phyloP scores from a whole-genome alignment of 2,797 vertebrate species.

The Acomys russatus region DNA sequence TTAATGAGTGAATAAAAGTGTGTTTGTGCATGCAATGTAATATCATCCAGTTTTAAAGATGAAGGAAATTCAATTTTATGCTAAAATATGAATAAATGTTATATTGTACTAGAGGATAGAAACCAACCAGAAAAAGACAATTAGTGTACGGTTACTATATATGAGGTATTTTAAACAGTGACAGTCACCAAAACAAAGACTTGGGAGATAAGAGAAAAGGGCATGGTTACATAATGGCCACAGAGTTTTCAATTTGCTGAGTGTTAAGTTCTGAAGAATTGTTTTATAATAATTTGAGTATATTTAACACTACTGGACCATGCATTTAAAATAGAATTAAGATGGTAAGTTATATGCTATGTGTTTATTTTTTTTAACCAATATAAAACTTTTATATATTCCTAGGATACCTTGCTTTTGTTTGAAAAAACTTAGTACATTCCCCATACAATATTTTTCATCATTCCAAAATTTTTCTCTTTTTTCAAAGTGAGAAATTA shows the following conservation, averaged over 20 bases:
- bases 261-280: neutral
- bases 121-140: neutral
- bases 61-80: neutral
- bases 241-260: neutral
- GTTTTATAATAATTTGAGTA: neutral
- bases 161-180: neutral
- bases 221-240: neutral
- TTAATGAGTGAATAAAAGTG: neutral
- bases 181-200: neutral
- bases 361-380: neutral
- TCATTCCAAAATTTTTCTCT: slow-evolving; percentile 15
- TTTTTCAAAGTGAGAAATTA: neutral
- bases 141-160: neutral
- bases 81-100: neutral
- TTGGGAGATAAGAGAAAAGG: neutral
- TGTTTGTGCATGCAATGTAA: neutral
- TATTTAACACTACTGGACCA: neutral
- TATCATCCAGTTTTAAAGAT: neutral
- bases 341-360: neutral
- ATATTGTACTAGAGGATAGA: neutral
- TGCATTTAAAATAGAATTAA: neutral
- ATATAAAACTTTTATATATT: neutral
- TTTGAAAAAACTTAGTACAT: slow-evolving; percentile 6
- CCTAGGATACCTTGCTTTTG: neutral
- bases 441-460: neutral